phyloP scores from a whole-genome alignment of 2,888 invertebrate genomes.

The Chydorus sphaericus region DNA sequence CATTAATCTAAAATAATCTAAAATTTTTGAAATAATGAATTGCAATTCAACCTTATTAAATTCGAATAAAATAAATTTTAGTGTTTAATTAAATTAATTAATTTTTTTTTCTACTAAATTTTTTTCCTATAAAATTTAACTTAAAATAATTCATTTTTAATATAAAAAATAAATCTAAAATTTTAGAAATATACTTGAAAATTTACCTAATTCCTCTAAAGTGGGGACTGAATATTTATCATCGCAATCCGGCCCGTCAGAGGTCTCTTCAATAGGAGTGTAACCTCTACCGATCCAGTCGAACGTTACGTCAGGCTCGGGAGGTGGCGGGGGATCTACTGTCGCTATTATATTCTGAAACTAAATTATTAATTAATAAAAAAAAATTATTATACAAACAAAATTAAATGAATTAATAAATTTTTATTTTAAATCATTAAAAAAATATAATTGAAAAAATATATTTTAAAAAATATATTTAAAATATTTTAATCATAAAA shows the following conservation, averaged over 20 bases:
- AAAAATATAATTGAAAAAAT: neutral
- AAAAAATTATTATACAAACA: too few relatives aligned
- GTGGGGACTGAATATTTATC: slow-evolving; percentile 71
- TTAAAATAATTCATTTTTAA: neutral
- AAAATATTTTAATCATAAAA: neutral
- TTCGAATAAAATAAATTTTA: neutral
- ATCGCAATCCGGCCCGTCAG: too few relatives aligned
- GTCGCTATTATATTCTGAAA: slow-evolving; percentile 64
- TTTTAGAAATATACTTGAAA: neutral
- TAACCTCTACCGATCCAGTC: slow-evolving; percentile 42
- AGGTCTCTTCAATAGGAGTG: slow-evolving; percentile 57
- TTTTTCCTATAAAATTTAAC: slow-evolving; percentile 3
- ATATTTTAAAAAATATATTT: too few relatives aligned
- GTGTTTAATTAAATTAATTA: neutral
- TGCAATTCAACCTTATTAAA: neutral
- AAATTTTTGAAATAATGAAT: too few relatives aligned
- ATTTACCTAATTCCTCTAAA: slow-evolving; percentile 60
- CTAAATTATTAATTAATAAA: slow-evolving; percentile 12
- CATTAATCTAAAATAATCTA: too few relatives aligned
- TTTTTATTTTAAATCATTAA: neutral
- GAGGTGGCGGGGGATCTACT: slow-evolving; percentile 55
- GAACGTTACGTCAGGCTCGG: slow-evolving; percentile 41
- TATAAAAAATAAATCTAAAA: neutral
- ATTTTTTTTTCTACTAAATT: neutral
- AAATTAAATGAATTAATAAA: neutral